phyloP scores from a whole-genome alignment of 2,888 invertebrate genomes.

The Erebia palarica region DNA sequence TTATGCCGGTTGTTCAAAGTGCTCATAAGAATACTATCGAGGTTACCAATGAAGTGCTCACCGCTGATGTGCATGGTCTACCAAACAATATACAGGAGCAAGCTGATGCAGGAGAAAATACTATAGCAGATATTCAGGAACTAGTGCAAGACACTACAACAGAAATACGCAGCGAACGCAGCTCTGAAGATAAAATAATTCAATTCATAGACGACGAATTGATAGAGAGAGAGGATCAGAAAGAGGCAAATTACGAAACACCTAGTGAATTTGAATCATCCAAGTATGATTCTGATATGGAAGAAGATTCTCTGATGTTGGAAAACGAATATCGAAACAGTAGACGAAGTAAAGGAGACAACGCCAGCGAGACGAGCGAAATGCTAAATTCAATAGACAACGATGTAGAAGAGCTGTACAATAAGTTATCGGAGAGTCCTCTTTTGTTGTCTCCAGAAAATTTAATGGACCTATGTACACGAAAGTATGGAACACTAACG shows the following conservation, averaged over 20 bases:
- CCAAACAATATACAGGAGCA: slow-evolving; percentile 34
- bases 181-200: slow-evolving; percentile 36
- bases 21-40: neutral
- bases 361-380: slow-evolving; percentile 51
- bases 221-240: slow-evolving; percentile 45
- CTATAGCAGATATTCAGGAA: slow-evolving; percentile 53
- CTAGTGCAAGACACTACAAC: slow-evolving; percentile 52
- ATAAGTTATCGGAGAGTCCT: slow-evolving; percentile 48
- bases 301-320: slow-evolving; percentile 66
- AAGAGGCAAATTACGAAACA: slow-evolving; percentile 46
- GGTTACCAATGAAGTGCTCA: neutral
- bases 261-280: slow-evolving; percentile 50
- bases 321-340: slow-evolving; percentile 42
- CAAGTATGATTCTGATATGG: slow-evolving; percentile 56
- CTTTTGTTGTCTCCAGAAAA: slow-evolving; percentile 15
- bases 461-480: slow-evolving; percentile 45
- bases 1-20: neutral
- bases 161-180: slow-evolving; percentile 38
- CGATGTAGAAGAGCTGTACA: slow-evolving; percentile 65
- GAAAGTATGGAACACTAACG: slow-evolving; percentile 54
- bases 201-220: slow-evolving; percentile 49
- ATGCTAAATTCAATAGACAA: slow-evolving; percentile 59
- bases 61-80: neutral
- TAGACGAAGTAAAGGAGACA: slow-evolving; percentile 36
- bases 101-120: slow-evolving; percentile 49